A percentile compares a stretch with the other conserved stretches of the same genome.
These are phyloP conservation scores for Drosophila mauritiana DNA, from an alignment of 1,140 invertebrate genomes.

Conservation along the genomic window DNA sequence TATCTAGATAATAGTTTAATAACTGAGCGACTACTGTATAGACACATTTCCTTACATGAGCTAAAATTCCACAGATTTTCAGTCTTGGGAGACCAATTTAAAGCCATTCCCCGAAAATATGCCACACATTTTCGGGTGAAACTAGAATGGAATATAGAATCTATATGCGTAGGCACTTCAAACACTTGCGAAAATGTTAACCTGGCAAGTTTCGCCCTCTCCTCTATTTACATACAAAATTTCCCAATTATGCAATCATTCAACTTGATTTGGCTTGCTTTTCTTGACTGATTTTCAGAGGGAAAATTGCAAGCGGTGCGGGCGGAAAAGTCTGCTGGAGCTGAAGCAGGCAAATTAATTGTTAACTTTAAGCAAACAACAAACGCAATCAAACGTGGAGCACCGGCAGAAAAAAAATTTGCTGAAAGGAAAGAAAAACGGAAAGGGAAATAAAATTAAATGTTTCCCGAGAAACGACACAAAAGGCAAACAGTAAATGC, in stretches of 20 bases:
- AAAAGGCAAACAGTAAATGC: constrained; percentile 57
- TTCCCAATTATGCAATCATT: constrained; percentile 60
- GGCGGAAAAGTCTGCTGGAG: constrained; percentile 8
- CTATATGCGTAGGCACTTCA: constrained; percentile 29
- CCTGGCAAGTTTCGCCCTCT: constrained; percentile 23
- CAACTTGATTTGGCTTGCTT: constrained; percentile 67
- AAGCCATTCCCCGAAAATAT: constrained; percentile 26
- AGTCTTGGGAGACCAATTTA: constrained; percentile 28
- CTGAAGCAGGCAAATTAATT: constrained; percentile 67
- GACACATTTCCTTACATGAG: neutral
- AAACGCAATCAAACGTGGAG: constrained; percentile 80
- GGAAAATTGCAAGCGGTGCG: constrained; percentile 6
- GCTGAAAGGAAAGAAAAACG: neutral
- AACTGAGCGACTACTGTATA: neutral
- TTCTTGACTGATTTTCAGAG: constrained; percentile 67
- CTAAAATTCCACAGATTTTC: constrained; percentile 19
- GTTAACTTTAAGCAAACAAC: constrained; percentile 81
- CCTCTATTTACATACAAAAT: constrained; percentile 49
- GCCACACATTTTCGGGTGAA: constrained; percentile 29
- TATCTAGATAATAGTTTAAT: neutral
- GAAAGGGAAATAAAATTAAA: constrained; percentile 43
- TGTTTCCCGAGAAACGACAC: constrained; percentile 52
- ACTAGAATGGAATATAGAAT: neutral
- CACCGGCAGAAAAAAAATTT: constrained; percentile 24
- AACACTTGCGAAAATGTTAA: constrained; percentile 41